Base-by-base conservation (phyloP, 2,797 vertebrate genomes). In the Acanthurus tractus region DNA sequence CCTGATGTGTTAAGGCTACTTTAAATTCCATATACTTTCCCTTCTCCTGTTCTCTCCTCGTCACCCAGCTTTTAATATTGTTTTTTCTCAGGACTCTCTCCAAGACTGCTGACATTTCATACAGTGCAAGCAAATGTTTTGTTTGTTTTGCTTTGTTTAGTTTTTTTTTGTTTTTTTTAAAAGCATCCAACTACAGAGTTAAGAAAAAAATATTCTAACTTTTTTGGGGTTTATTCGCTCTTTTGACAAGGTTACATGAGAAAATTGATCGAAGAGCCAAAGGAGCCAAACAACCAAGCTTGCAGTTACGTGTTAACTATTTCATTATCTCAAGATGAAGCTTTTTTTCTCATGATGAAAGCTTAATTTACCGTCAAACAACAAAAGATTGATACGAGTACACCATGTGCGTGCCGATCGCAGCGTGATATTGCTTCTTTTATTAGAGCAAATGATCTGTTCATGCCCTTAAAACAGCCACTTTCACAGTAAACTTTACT, bases 1-100 rank as follows among this genome's bases (percentile, higher is more conserved):
- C 71, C 53, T 8, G 8, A 15, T 68, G 75, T 84, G 40, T 69
- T n/a, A 59, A 76, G 9, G 8, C 59, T 25, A 2, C 63, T 70
- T 73, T 45, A 49, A 48, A 68, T 48, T 72, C 6, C 61, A 17
- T 23, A n/a, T 48, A 42, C 44, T 48, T 62, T 63, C 50, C 36
- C 2, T 63, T 48, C 63, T 63, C 23, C 22, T 80, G 22, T 59
- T 70, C 29, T 76, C 20, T 36, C 13, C 12, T 55, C 61, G 12
- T 77, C 8, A 48, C 64, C 34, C 52, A 49, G 46, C 18, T 50
- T 45, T 53, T 15, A 54, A 66, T 58, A 6, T 46, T 1, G 1
- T 66, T 78, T 17, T 57, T n/a, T 29, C 9, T 29, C 45, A 68
- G 52, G 25, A 62, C 13, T 36, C 23, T 45, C 3, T 54, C 17